Evolutionary conservation across 2,888 invertebrate species (phyloP).

Genomic region (Andrena dorsata): DNA sequence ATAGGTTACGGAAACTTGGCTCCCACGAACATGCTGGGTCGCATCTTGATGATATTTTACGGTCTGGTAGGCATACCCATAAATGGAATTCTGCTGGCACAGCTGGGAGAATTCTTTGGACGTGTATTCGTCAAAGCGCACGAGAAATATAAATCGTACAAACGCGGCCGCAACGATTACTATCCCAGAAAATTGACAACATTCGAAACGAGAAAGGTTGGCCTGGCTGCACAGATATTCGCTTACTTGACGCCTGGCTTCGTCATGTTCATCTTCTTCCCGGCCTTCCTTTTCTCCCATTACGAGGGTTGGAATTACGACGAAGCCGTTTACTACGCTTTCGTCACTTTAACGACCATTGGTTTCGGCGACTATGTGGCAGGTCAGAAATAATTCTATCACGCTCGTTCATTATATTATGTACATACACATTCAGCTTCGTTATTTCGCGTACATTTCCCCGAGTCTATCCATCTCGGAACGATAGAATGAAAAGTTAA

Average conservation of each 20-base stretch:
- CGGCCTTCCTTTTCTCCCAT: conserved; percentile 93
- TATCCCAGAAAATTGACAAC: conserved; percentile 76
- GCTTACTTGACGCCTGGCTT: conserved; percentile 96
- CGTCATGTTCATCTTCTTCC: conserved; percentile 94
- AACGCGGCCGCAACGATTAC: conserved; percentile 87
- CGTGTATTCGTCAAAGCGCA: conserved; percentile 89
- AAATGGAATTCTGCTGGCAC: conserved; percentile 88
- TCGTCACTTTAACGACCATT: conserved; percentile 94
- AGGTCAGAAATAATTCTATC: conserved; percentile 85
- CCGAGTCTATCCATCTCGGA: background rate
- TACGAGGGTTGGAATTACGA: conserved; percentile 95
- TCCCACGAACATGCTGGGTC: conserved; percentile 92
- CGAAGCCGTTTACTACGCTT: conserved; percentile 94
- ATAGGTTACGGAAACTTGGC: conserved; percentile 95
- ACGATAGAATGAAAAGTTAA: background rate
- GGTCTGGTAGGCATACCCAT: conserved; percentile 94
- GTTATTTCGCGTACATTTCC: too few relatives aligned
- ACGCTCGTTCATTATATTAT: background rate
- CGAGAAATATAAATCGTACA: conserved; percentile 91
- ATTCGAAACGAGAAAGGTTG: conserved; percentile 87
- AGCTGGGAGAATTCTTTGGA: conserved; percentile 94
- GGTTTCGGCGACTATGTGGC: conserved; percentile 97
- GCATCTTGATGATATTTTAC: conserved; percentile 95
- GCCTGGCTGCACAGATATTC: conserved; percentile 92
- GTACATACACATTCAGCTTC: background rate